Percentiles rank a stretch among this genome's conserved stretches.
Evolutionary conservation across 1,140 invertebrate species (phyloP).

Genomic region (Hypothenemus hampei): DNA sequence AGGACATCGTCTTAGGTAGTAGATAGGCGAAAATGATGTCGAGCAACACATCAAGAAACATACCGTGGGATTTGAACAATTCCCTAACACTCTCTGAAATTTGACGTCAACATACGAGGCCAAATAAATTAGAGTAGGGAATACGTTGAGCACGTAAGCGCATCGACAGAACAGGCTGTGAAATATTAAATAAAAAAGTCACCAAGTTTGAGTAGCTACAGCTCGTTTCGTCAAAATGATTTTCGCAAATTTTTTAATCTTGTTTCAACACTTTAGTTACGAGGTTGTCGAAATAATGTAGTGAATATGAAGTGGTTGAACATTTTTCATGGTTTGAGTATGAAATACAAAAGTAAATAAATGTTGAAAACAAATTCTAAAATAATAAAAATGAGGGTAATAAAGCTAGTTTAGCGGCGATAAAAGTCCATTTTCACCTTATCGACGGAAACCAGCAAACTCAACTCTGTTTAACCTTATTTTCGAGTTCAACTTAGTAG

Average conservation of each 20-base stretch:
- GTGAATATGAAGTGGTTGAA: no score
- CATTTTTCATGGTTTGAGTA: no score
- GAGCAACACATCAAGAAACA: slow-evolving; percentile 40
- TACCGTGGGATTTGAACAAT: slow-evolving; percentile 39
- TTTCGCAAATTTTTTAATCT: slow-evolving; percentile 15
- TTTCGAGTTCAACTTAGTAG: slow-evolving; percentile 19
- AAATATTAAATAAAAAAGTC: slow-evolving; percentile 36
- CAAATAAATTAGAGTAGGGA: slow-evolving; percentile 42
- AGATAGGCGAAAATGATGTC: slow-evolving; percentile 5
- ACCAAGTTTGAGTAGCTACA: slow-evolving; percentile 6
- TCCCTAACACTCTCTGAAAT: slow-evolving; percentile 40
- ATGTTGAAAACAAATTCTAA: background rate
- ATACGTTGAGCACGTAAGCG: slow-evolving; percentile 29
- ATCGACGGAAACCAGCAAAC: slow-evolving; percentile 11
- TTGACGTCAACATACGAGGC: slow-evolving; percentile 37
- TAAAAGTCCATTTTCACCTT: slow-evolving; percentile 22
- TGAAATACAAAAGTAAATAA: background rate
- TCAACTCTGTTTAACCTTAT: slow-evolving; percentile 19
- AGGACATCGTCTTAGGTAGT: slow-evolving; percentile 4
- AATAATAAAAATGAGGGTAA: background rate
- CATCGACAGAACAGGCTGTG: slow-evolving; percentile 26
- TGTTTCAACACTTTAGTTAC: slow-evolving; percentile 6
- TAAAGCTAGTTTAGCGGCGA: no score
- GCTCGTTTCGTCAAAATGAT: slow-evolving; percentile 8
- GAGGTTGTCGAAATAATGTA: background rate